phyloP scores from a whole-genome alignment of 30 jellyfish, hydroid and myxozoan genomes.

The Aurelia aurita complex sp. Pacific region DNA sequence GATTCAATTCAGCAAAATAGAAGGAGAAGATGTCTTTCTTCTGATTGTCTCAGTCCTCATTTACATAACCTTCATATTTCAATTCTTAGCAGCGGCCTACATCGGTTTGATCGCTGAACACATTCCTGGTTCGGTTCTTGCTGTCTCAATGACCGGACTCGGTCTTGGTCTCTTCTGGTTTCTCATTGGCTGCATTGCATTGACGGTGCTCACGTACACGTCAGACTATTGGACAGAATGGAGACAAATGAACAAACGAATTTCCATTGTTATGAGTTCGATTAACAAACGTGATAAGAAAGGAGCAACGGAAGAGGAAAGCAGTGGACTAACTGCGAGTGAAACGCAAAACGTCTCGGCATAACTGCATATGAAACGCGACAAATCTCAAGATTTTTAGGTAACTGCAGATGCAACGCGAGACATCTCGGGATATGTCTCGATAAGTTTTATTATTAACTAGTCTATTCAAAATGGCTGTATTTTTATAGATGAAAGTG shows the following conservation, averaged over 20 bases:
- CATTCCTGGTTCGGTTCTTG: constrained; percentile 63
- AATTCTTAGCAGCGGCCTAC: constrained; percentile 87
- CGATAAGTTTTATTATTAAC: too few species aligned
- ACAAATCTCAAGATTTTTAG: too few species aligned
- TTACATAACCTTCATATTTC: constrained; percentile 80
- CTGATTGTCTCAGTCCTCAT: constrained; percentile 61
- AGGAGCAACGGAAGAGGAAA: constrained; percentile 20
- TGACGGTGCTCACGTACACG: constrained; percentile 78
- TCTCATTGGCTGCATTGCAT: constrained; percentile 76
- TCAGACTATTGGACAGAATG: constrained; percentile 86
- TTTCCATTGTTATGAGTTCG: constrained; percentile 51
- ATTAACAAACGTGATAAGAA: constrained; percentile 5
- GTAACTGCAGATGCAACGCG: too few species aligned
- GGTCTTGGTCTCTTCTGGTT: constrained; percentile 93
- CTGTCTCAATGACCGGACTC: constrained; percentile 86
- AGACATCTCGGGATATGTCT: neutral
- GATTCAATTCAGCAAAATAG: constrained; percentile 71
- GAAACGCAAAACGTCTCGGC: neutral
- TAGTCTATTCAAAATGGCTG: too few species aligned
- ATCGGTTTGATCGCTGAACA: constrained; percentile 71
- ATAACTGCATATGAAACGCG: neutral
- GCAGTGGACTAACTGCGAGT: neutral
- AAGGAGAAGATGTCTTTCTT: constrained; percentile 66
- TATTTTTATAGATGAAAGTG: too few species aligned
- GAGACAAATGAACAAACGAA: constrained; percentile 77